These are phyloP conservation scores for Rhyacophila brunnea DNA, from an alignment of 1,140 invertebrate genomes.

Conservation along the genomic window DNA sequence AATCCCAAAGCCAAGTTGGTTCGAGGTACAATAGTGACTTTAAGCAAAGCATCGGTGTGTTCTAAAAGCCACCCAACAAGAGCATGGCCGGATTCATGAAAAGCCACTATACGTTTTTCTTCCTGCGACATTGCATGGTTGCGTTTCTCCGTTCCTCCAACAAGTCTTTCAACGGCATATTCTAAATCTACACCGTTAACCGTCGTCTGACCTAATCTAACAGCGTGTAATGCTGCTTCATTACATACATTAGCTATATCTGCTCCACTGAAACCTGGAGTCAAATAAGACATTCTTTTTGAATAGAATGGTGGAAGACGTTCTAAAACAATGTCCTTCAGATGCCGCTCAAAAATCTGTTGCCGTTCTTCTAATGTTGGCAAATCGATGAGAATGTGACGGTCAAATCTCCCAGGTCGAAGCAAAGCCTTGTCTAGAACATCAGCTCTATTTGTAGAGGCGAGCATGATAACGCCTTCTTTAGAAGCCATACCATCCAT, in stretches of 20 bases:
- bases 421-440: conserved; percentile 93
- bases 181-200: conserved; percentile 74
- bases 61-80: conserved; percentile 92
- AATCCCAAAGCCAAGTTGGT: conserved; percentile 89
- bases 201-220: conserved; percentile 65
- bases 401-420: conserved; percentile 89
- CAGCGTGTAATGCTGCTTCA: conserved; percentile 90
- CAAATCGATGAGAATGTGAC: conserved; percentile 91
- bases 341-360: conserved; percentile 90
- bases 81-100: conserved; percentile 96
- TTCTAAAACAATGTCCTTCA: conserved; percentile 45
- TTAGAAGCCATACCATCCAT: conserved; percentile 97
- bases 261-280: conserved; percentile 62
- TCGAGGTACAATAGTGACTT: conserved; percentile 91
- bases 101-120: conserved; percentile 82
- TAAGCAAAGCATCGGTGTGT: conserved; percentile 92
- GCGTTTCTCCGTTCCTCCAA: conserved; percentile 82
- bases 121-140: conserved; percentile 68
- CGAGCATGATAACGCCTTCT: conserved; percentile 92
- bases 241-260: conserved; percentile 95
- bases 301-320: conserved; percentile 31
- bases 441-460: conserved; percentile 94
- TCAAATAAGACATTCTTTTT: conserved; percentile 31
- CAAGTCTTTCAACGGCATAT: conserved; percentile 85
- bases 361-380: conserved; percentile 81